phyloP scores from a whole-genome alignment of 2,113 vertebrate species.

The Circaetus cinerascens region DNA sequence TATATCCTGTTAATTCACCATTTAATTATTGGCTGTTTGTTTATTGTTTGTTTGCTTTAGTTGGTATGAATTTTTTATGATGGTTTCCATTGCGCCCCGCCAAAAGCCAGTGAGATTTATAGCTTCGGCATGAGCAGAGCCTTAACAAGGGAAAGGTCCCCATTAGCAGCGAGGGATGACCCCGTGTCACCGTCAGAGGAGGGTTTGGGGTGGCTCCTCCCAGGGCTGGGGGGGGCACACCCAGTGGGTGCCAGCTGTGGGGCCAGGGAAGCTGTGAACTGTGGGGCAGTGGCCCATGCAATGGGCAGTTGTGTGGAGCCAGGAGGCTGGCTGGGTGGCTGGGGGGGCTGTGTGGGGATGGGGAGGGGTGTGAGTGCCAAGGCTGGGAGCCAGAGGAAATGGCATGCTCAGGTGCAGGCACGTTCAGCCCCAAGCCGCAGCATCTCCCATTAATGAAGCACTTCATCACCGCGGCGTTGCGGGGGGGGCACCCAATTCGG shows the following conservation, averaged over 20 bases:
- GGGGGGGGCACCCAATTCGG: slow-evolving; percentile 35
- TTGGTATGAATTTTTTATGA: slow-evolving; percentile 38
- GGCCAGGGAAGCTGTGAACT: neutral
- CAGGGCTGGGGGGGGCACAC: too few relatives aligned
- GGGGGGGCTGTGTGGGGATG: too few relatives aligned
- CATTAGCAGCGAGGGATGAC: fast-evolving
- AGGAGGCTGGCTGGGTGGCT: too few relatives aligned
- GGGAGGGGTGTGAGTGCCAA: too few relatives aligned
- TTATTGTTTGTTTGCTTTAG: slow-evolving; percentile 58
- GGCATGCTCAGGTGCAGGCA: too few relatives aligned
- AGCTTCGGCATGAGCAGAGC: neutral
- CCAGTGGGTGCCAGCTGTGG: neutral
- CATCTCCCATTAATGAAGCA: too few relatives aligned
- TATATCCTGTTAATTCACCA: slow-evolving; percentile 4
- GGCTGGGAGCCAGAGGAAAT: too few relatives aligned
- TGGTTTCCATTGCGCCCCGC: neutral
- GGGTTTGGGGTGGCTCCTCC: too few relatives aligned
- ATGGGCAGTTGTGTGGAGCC: too few relatives aligned
- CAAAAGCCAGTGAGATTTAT: neutral
- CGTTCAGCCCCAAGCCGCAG: too few relatives aligned
- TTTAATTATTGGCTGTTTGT: slow-evolving; percentile 48
- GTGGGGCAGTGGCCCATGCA: neutral
- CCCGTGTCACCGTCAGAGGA: fast-evolving
- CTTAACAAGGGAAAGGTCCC: neutral
- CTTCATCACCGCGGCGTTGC: too few relatives aligned